A percentile compares a stretch with the other conserved stretches of the same genome.
These are phyloP conservation scores for Microchrysa polita DNA, from an alignment of 2,888 invertebrate species.

Conservation along the genomic window DNA sequence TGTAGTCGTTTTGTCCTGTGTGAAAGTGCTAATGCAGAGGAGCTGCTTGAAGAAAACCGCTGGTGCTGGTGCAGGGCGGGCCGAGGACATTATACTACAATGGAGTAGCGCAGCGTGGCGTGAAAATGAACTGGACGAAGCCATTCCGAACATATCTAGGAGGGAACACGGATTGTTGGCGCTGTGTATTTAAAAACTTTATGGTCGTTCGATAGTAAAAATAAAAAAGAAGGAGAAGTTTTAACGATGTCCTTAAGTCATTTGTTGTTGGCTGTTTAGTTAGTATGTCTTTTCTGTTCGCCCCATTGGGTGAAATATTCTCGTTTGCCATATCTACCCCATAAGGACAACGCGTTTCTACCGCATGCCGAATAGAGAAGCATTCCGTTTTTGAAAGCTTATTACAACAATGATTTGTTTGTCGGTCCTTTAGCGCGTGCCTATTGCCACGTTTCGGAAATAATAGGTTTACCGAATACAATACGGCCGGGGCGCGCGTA, in stretches of 20 bases:
- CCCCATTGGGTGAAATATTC: too few relatives aligned
- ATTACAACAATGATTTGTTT: slow-evolving; percentile 11
- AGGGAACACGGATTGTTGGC: neutral
- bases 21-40: too few relatives aligned
- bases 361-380: neutral
- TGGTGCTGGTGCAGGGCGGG: neutral
- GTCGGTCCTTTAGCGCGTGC: neutral
- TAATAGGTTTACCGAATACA: neutral
- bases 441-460: neutral
- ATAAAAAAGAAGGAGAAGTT: slow-evolving; percentile 22
- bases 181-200: slow-evolving; percentile 21
- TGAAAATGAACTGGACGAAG: neutral
- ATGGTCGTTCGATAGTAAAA: slow-evolving; percentile 27
- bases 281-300: neutral
- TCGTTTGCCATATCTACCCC: too few relatives aligned
- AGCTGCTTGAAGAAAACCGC: too few relatives aligned
- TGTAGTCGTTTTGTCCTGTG: too few relatives aligned
- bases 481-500: too few relatives aligned
- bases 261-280: slow-evolving; percentile 7
- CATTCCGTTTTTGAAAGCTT: neutral
- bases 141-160: neutral
- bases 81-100: neutral
- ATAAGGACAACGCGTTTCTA: neutral
- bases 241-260: slow-evolving; percentile 36
- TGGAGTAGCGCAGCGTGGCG: neutral